Base-by-base conservation (phyloP, 2,113 vertebrate species). In the Daubentonia madagascariensis region DNA sequence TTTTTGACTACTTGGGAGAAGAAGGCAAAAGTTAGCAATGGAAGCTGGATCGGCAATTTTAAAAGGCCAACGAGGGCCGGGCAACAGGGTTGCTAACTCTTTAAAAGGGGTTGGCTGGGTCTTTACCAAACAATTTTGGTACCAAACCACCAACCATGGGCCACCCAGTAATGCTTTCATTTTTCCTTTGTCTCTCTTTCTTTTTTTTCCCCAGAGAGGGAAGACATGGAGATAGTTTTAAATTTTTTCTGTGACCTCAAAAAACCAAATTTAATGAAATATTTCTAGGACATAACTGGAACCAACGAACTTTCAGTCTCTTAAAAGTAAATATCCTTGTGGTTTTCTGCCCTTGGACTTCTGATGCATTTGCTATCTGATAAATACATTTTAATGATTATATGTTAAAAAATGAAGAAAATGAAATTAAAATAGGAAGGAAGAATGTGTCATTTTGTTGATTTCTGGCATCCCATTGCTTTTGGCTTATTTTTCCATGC, bases 281-380 rank as follows among this genome's bases (percentile, higher is more conserved):
- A 83, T 86, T 91, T 85, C 50, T 48, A 87, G 83, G 52, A 73
- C 10, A 54, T 63, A 96, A 92, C 45, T 72, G 32, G 43, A 92
- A 90, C 22, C 30, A 96, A 87, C 0, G 32, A 80, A 96, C 1
- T 61, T 86, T 76, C 13, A 65, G 63, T 89, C 50, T 92, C 59
- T 91, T 79, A 75, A 96, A 96, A 96, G 14, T 52, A 84, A 96
- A 67, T 87, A 78, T 85, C 72, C 45, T 43, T 28, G 37, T 88
- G 40, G 35, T 48, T 96, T 87, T 94, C 65, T 87, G 40, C 43
- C 35, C 68, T 16, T 65, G 65, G 23, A 45, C 22, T 48, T 94
- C 63, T 65, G 68, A 43, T 48, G 37, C 30, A 65, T 81, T 85
- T 96, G 73, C 48, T 73, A 43, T 16, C 25, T 70, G 43, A 80